Evolutionary conservation across 2,113 vertebrate species (phyloP).

Genomic region (Crotalus horridus): DNA sequence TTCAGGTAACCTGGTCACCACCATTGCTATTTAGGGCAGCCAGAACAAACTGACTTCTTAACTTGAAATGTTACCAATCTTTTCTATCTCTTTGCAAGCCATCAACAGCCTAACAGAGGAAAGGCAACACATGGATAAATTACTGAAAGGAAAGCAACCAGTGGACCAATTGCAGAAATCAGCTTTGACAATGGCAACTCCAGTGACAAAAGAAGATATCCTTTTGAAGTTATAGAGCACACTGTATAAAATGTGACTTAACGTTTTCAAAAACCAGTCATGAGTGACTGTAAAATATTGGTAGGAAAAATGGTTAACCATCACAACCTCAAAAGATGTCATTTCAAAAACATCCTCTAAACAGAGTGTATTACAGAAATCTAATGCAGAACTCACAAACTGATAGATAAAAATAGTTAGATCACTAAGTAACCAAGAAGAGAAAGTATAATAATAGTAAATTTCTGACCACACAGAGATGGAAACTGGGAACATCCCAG

Average conservation of each 20-base stretch:
- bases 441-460: conserved; percentile 36
- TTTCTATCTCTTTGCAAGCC: not conserved
- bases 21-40: not conserved
- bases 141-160: not conserved
- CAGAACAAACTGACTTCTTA: not conserved
- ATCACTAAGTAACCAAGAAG: not conserved
- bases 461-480: conserved; percentile 46
- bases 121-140: not conserved
- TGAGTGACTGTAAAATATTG: not conserved
- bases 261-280: not conserved
- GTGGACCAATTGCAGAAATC: not conserved
- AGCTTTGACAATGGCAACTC: not conserved
- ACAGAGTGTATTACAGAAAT: not conserved
- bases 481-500: conserved; percentile 41
- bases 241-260: not conserved
- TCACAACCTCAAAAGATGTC: not conserved
- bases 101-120: not conserved
- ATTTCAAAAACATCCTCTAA: not conserved
- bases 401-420: conserved; percentile 42
- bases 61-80: not conserved
- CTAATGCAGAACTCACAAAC: conserved; percentile 39
- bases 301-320: not conserved
- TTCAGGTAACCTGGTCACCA: not conserved
- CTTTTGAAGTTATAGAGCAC: not conserved
- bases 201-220: not conserved